Base-by-base conservation (phyloP, 2,888 invertebrate species). In the Gymnocheta viridis region DNA sequence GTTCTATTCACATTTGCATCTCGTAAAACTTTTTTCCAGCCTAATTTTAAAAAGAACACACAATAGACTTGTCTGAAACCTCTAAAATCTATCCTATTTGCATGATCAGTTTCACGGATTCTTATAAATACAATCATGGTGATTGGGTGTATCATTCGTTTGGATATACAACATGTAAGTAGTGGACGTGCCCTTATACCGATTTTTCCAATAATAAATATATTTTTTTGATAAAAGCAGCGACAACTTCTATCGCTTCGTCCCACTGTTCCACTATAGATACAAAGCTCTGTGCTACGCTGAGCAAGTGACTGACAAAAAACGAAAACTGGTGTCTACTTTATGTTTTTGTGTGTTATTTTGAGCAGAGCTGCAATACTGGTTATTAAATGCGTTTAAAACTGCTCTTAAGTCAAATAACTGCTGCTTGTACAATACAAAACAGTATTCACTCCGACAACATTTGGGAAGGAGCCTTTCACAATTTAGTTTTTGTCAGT, bases 371-470 rank as follows among this genome's bases (percentile, higher is more conserved):
- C 72, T 66, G 66, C 38, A 73, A 84, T 80, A 81, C 81, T 81
- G 81, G 73, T 81, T 83, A 84, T 81, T 62, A 77, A 81, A 67
- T 84, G 81, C 77, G 81, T 81, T 84, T 84, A 62, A 77, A 73
- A 73, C 49, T 72, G 72, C 54, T 77, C 72, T 69, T 64, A 84
- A 80, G 66, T 77, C 72, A 77, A 72, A 64, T 51, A 78, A 49
- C 35, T 19, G 35, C 58, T 35, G 27, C 3, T 41, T 12, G 35
- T 38, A 58, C 14, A 41, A 58, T 7, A 41, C n/a, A 54, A 64
- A 38, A 70, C 17, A 27, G 47, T 17, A 51, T 58, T 60, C 5
- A 29, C 47, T 27, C 10, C 67, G 17, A 14, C 47, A 60, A 19
- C 10, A 22, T 44, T 49, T 35, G 79, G 54, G 64, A 79, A 72